Evolutionary conservation across 64 coral and sea anemone species (phyloP).

Genomic region (Stichodactyla mertensii): DNA sequence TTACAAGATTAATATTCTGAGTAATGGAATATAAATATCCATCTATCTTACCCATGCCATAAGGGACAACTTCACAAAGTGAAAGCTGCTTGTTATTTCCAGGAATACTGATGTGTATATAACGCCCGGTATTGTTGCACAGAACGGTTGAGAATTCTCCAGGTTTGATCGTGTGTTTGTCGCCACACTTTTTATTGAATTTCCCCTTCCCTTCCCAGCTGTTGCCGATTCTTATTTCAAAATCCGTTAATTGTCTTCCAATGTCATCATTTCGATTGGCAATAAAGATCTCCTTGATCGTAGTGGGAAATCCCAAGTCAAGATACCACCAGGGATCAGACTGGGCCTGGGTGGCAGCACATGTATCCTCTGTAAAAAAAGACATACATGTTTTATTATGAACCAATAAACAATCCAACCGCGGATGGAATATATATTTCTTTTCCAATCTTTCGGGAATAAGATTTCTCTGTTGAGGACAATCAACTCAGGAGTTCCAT

Average conservation of each 20-base stretch:
- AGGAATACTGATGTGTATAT: constrained; percentile 60
- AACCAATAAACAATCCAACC: background rate
- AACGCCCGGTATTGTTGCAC: constrained; percentile 75
- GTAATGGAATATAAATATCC: no score
- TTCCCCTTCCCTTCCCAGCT: constrained; percentile 61
- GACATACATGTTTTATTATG: background rate
- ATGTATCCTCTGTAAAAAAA: constrained; percentile 34
- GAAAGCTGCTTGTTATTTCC: constrained; percentile 41
- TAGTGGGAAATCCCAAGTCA: constrained; percentile 53
- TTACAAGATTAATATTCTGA: no score
- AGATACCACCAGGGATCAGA: constrained; percentile 74
- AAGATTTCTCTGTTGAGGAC: no score
- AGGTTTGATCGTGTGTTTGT: constrained; percentile 67
- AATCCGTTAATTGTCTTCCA: constrained; percentile 52
- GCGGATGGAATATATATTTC: no score
- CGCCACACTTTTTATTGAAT: constrained; percentile 68
- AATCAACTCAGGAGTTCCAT: no score
- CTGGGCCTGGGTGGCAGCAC: constrained; percentile 49
- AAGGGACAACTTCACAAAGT: constrained; percentile 80
- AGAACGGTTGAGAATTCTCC: constrained; percentile 68
- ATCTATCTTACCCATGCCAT: constrained; percentile 74
- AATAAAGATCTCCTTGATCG: constrained; percentile 76
- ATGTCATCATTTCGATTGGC: constrained; percentile 37
- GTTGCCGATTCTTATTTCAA: constrained; percentile 83
- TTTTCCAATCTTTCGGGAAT: no score